A percentile compares a stretch with the other conserved stretches of the same genome.
phyloP scores from a whole-genome alignment of 2,797 vertebrate species.

The Artibeus lituratus region DNA sequence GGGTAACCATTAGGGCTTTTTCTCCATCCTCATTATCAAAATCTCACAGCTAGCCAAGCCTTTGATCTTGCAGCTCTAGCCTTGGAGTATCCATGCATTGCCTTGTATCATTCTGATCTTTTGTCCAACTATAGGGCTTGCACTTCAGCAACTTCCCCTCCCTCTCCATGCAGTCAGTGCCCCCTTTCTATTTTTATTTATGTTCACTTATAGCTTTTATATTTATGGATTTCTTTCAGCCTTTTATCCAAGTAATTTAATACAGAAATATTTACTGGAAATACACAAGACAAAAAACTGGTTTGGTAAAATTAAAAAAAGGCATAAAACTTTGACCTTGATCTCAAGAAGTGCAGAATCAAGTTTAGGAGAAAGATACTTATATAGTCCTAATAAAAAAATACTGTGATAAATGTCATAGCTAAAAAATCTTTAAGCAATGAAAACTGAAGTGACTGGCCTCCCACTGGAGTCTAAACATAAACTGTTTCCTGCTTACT shows the following conservation, averaged over 20 bases:
- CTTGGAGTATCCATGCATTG: neutral
- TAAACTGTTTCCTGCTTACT: neutral
- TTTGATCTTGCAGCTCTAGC: neutral
- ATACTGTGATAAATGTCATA: neutral
- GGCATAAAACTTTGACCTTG: neutral
- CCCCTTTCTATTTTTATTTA: neutral
- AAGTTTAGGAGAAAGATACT: neutral
- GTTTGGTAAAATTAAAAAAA: neutral
- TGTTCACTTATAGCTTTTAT: neutral
- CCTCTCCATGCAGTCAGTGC: neutral
- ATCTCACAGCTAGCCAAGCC: neutral
- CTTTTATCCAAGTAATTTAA: slow-evolving; percentile 7
- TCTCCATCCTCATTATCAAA: neutral
- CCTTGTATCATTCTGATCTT: neutral
- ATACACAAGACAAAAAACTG: neutral
- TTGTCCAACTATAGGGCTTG: neutral
- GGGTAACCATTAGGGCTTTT: neutral
- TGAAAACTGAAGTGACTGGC: neutral
- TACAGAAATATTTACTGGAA: neutral
- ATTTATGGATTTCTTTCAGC: neutral
- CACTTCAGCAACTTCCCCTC: neutral
- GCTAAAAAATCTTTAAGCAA: neutral
- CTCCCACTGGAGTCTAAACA: neutral
- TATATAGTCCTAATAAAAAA: neutral
- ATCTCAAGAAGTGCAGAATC: neutral